phyloP scores from a whole-genome alignment of 2,888 invertebrate genomes.

The Hybos culiciformis region DNA sequence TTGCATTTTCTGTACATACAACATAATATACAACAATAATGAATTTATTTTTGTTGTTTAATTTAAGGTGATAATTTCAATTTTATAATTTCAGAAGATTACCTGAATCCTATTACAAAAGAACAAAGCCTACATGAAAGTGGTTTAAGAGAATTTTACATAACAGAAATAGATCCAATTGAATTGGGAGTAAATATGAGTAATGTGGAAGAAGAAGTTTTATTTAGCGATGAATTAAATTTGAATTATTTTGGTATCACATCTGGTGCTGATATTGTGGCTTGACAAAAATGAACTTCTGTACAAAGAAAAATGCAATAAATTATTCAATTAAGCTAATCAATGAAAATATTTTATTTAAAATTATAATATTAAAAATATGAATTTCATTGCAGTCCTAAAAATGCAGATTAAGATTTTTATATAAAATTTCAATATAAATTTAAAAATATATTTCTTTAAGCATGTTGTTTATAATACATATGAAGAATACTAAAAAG shows the following conservation, averaged over 20 bases:
- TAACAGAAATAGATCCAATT: conserved; percentile 35
- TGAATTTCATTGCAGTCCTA: background rate
- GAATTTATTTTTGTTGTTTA: background rate
- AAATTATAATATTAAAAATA: background rate
- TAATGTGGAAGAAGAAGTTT: conserved; percentile 30
- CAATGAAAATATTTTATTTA: background rate
- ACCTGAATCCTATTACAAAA: conserved; percentile 56
- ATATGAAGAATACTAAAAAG: no score
- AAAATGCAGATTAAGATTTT: background rate
- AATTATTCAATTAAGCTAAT: background rate
- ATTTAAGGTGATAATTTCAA: conserved; percentile 5
- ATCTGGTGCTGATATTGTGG: conserved; percentile 32
- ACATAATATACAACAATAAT: no score
- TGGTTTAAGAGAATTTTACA: conserved; percentile 42
- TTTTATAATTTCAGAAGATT: conserved; percentile 39
- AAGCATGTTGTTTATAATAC: no score
- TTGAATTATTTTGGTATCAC: conserved; percentile 35
- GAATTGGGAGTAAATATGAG: conserved; percentile 34
- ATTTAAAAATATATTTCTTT: no score
- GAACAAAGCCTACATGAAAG: conserved; percentile 64
- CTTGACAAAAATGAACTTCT: conserved; percentile 26
- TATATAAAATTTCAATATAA: background rate
- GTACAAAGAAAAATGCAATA: background rate
- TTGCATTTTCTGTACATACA: no score
- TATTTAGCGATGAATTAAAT: conserved; percentile 36